Conservation (phyloP, 2,888 invertebrate genomes). For the Diarsia mendica region DNA sequence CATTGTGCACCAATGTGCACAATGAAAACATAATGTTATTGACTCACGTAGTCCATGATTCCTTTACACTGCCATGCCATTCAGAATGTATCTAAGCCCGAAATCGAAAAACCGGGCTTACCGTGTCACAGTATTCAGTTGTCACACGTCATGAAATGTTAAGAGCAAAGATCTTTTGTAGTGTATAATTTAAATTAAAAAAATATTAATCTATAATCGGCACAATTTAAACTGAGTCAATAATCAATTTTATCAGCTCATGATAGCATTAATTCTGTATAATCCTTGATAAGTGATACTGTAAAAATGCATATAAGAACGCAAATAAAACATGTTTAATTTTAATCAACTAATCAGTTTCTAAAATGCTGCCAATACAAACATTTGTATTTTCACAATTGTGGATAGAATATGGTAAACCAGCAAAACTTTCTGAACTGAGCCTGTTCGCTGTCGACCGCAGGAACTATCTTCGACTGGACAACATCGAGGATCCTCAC, state of each 20-base stretch:
- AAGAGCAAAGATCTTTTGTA: neutral
- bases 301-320: neutral
- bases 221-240: neutral
- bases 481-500: neutral
- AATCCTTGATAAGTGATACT: neutral
- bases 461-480: neutral
- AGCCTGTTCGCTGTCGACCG: neutral
- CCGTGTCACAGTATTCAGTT: neutral
- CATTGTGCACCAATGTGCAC: no score
- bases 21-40: neutral
- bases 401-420: neutral
- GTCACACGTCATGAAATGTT: neutral
- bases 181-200: neutral
- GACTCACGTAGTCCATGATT: neutral
- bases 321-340: neutral
- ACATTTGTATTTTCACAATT: conserved; percentile 3
- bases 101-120: neutral
- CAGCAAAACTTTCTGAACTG: neutral
- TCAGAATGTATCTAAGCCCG: neutral
- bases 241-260: neutral
- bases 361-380: neutral
- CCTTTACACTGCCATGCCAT: neutral
- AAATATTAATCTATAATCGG: neutral
- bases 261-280: neutral
- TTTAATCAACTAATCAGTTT: neutral